Percentiles rank a stretch among this genome's conserved stretches.
phyloP scores from a whole-genome alignment of 1,140 invertebrate species.

The Colletes latitarsis region DNA sequence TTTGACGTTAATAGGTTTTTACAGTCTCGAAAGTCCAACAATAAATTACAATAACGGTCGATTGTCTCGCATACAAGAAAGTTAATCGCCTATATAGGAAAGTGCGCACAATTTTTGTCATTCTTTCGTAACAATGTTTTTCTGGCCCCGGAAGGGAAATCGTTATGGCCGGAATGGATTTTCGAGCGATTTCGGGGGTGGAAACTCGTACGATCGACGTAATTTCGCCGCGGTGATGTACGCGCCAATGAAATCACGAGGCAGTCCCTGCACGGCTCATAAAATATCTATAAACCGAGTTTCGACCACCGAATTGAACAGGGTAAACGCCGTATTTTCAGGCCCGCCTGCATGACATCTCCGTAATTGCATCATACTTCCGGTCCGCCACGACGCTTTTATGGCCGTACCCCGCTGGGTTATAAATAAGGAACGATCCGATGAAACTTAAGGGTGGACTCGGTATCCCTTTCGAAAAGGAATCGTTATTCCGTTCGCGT shows the following conservation, averaged over 20 bases:
- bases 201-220: conserved; percentile 35
- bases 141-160: neutral
- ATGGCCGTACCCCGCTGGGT: neutral
- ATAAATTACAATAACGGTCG: too few relatives aligned
- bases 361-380: conserved; percentile 39
- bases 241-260: conserved; percentile 26
- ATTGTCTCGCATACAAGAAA: too few relatives aligned
- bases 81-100: too few relatives aligned
- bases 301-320: conserved; percentile 39
- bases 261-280: conserved; percentile 13
- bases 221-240: conserved; percentile 32
- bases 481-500: too few relatives aligned
- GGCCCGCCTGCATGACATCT: neutral
- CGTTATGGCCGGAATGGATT: conserved; percentile 17
- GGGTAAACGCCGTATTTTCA: conserved; percentile 40
- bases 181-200: conserved; percentile 10
- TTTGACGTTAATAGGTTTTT: too few relatives aligned
- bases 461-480: too few relatives aligned
- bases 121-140: neutral
- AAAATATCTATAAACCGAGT: conserved; percentile 50
- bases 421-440: neutral
- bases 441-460: conserved; percentile 17
- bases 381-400: conserved; percentile 8
- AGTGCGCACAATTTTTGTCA: neutral
- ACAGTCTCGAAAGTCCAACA: too few relatives aligned